These are phyloP conservation scores for Lymantria dispar DNA, from an alignment of 2,888 invertebrate genomes.

Conservation along the genomic window DNA sequence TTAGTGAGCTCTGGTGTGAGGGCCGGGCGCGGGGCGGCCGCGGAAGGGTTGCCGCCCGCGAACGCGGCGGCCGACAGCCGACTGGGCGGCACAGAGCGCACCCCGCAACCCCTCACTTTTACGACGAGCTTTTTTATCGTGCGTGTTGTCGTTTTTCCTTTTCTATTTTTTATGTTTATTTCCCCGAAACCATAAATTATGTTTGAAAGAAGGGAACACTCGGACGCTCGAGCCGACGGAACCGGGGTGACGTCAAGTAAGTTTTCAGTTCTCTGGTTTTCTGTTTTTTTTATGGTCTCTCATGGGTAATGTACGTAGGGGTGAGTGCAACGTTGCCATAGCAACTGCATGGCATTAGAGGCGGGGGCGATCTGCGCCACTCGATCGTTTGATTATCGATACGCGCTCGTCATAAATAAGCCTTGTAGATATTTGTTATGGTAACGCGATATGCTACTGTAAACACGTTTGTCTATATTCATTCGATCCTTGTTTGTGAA, in stretches of 20 bases:
- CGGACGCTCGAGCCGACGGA: slow-evolving; percentile 78
- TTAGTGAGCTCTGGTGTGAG: slow-evolving; percentile 57
- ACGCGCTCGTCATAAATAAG: slow-evolving; percentile 48
- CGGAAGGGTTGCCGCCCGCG: slow-evolving; percentile 78
- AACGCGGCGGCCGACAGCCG: slow-evolving; percentile 39
- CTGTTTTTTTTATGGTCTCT: slow-evolving; percentile 76
- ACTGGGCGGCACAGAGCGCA: slow-evolving; percentile 51
- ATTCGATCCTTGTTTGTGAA: slow-evolving; percentile 74
- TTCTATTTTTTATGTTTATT: slow-evolving; percentile 84
- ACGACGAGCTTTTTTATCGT: slow-evolving; percentile 82
- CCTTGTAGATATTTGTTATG: slow-evolving; percentile 61
- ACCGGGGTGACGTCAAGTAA: slow-evolving; percentile 74
- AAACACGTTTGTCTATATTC: slow-evolving; percentile 77
- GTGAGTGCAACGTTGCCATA: slow-evolving; percentile 73
- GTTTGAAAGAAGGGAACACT: slow-evolving; percentile 83
- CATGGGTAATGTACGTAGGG: slow-evolving; percentile 58
- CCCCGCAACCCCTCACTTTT: slow-evolving; percentile 69
- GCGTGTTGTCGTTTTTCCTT: slow-evolving; percentile 83
- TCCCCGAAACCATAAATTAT: slow-evolving; percentile 83
- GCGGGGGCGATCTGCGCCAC: slow-evolving; percentile 38
- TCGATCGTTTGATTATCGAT: slow-evolving; percentile 41
- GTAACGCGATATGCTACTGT: slow-evolving; percentile 69
- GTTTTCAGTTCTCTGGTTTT: slow-evolving; percentile 68
- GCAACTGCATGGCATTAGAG: slow-evolving; percentile 74
- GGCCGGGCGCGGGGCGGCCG: slow-evolving; percentile 61